Evolutionary conservation across 1,140 invertebrate genomes (phyloP).

Genomic region (Zaprionus lachaisei): DNA sequence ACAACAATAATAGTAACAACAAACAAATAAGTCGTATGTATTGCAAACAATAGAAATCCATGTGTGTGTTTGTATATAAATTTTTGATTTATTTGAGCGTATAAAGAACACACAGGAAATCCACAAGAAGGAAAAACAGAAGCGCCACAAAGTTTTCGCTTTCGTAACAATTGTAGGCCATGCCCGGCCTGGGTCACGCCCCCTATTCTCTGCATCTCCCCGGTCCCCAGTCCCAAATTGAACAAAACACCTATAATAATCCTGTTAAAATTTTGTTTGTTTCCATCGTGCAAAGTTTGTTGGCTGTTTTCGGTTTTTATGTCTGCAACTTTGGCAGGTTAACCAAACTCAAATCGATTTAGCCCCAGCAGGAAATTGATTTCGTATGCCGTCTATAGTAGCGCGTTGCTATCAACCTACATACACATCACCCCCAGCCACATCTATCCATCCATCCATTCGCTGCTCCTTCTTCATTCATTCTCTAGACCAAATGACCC

Average conservation of each 20-base stretch:
- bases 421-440: not conserved
- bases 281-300: conserved; percentile 70
- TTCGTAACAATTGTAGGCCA: conserved; percentile 63
- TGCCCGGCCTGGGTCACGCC: conserved; percentile 11
- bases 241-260: conserved; percentile 70
- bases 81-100: conserved; percentile 82
- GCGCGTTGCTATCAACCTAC: conserved; percentile 3
- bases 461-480: not conserved
- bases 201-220: not conserved
- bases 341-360: conserved; percentile 82
- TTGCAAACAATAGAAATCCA: conserved; percentile 51
- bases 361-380: conserved; percentile 71
- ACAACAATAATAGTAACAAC: conserved; percentile 25
- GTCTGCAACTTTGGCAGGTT: conserved; percentile 73
- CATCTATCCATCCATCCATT: not conserved
- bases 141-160: conserved; percentile 72
- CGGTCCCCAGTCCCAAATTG: not conserved
- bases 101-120: conserved; percentile 61
- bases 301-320: conserved; percentile 41
- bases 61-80: conserved; percentile 50
- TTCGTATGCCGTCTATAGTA: conserved; percentile 62
- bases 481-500: conserved; percentile 55
- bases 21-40: conserved; percentile 39
- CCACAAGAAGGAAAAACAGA: conserved; percentile 67
- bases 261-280: conserved; percentile 81